A percentile compares a stretch with the other conserved stretches of the same genome.
These are phyloP conservation scores for Luperina testacea DNA, from an alignment of 2,888 invertebrate genomes.

Conservation along the genomic window DNA sequence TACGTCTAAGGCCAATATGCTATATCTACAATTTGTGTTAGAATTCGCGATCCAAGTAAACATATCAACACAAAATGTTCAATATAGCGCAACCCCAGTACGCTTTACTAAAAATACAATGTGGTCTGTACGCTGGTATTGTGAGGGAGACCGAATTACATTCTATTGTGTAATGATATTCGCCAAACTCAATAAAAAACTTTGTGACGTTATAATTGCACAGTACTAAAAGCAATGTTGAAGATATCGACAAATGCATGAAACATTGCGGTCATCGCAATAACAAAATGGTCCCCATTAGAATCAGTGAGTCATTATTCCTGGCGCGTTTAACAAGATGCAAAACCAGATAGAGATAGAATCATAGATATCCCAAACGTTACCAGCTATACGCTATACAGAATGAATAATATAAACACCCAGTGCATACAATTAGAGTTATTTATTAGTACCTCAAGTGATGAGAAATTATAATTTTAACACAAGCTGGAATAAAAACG, in stretches of 20 bases:
- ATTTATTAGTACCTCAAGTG: slow-evolving; percentile 85
- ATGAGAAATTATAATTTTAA: slow-evolving; percentile 77
- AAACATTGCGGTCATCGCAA: slow-evolving; percentile 43
- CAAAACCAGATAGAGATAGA: slow-evolving; percentile 18
- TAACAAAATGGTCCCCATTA: slow-evolving; percentile 65
- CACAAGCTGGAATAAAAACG: slow-evolving; percentile 82
- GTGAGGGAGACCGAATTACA: slow-evolving; percentile 54
- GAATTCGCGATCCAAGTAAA: slow-evolving; percentile 69
- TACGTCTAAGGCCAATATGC: slow-evolving; percentile 86
- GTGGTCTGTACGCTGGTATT: slow-evolving; percentile 47
- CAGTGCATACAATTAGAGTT: slow-evolving; percentile 83
- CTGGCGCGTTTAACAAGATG: slow-evolving; percentile 5
- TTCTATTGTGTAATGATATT: not conserved
- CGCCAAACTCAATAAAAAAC: slow-evolving; percentile 22
- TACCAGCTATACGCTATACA: slow-evolving; percentile 58
- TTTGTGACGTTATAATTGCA: slow-evolving; percentile 3
- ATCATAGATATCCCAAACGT: slow-evolving; percentile 45
- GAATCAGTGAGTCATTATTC: slow-evolving; percentile 35
- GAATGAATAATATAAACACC: slow-evolving; percentile 83
- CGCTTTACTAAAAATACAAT: slow-evolving; percentile 70
- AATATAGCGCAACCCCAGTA: slow-evolving; percentile 83
- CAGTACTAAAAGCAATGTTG: slow-evolving; percentile 24
- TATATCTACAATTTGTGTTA: slow-evolving; percentile 89
- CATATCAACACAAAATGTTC: slow-evolving; percentile 83
- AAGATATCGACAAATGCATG: slow-evolving; percentile 55